These are phyloP conservation scores for Eilema griseolum DNA, from an alignment of 2,888 invertebrate genomes.

Conservation along the genomic window DNA sequence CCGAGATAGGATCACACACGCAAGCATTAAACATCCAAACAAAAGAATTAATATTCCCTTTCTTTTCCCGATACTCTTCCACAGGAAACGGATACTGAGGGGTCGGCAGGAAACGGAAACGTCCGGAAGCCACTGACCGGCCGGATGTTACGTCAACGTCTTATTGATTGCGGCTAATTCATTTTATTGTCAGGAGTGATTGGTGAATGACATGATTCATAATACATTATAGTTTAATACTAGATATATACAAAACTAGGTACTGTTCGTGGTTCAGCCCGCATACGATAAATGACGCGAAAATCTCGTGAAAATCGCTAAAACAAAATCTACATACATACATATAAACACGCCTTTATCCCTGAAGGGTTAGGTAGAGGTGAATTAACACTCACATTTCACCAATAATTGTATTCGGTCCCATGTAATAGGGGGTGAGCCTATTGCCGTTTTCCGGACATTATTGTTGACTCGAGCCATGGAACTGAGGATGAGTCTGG, in stretches of 20 bases:
- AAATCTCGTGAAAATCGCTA: too few relatives aligned
- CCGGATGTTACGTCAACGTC: conserved; percentile 63
- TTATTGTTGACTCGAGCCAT: too few relatives aligned
- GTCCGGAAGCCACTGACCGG: conserved; percentile 73
- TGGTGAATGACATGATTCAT: conserved; percentile 20
- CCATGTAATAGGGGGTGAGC: too few relatives aligned
- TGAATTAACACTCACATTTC: too few relatives aligned
- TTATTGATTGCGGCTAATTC: conserved; percentile 78
- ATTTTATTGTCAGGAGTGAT: conserved; percentile 53
- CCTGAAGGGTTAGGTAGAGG: too few relatives aligned
- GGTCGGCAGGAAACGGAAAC: conserved; percentile 64
- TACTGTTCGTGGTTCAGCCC: background rate
- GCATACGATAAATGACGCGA: too few relatives aligned
- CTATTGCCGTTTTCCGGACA: too few relatives aligned
- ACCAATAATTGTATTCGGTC: too few relatives aligned
- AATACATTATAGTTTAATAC: background rate
- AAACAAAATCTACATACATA: too few relatives aligned
- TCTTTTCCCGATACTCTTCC: conserved; percentile 45
- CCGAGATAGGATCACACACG: conserved; percentile 30
- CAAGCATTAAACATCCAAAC: conserved; percentile 50
- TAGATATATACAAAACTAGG: background rate
- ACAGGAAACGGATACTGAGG: conserved; percentile 61
- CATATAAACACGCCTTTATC: too few relatives aligned
- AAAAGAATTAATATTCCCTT: conserved; percentile 53
- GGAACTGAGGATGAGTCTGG: too few relatives aligned